Conservation (phyloP, 2,113 vertebrate genomes). For the Sapayoa aenigma region DNA sequence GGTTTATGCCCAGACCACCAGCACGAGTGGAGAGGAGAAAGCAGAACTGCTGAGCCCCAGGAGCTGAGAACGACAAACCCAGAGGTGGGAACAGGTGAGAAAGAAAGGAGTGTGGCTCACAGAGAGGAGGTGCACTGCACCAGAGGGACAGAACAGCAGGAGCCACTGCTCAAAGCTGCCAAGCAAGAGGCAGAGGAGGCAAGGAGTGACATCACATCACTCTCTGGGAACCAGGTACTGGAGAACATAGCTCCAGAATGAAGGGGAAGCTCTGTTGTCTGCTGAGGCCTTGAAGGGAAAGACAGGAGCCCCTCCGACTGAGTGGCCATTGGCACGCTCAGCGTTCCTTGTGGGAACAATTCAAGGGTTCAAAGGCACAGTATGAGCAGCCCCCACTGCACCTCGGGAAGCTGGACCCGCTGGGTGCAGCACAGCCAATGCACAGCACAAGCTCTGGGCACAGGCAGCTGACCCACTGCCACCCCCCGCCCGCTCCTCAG, state of each 20-base stretch:
- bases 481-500: neutral
- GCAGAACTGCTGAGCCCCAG: conserved; percentile 98
- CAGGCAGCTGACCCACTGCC: neutral
- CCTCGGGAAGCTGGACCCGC: neutral
- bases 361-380: accelerated
- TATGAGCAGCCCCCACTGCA: accelerated
- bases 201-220: neutral
- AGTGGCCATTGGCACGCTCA: neutral
- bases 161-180: accelerated
- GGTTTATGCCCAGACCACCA: conserved; percentile 95
- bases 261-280: neutral
- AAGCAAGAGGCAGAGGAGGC: neutral
- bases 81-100: neutral
- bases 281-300: neutral
- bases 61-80: conserved; percentile 79
- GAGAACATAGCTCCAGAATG: neutral
- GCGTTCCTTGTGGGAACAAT: neutral
- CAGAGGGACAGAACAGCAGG: neutral
- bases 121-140: neutral
- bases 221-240: neutral
- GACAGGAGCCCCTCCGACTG: neutral
- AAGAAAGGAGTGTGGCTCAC: neutral
- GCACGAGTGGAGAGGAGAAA: conserved; percentile 96
- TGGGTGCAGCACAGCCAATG: accelerated
- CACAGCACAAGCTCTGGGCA: neutral